These are phyloP conservation scores for Otolemur garnettii DNA, from an alignment of 2,113 vertebrate species.

Conservation along the genomic window DNA sequence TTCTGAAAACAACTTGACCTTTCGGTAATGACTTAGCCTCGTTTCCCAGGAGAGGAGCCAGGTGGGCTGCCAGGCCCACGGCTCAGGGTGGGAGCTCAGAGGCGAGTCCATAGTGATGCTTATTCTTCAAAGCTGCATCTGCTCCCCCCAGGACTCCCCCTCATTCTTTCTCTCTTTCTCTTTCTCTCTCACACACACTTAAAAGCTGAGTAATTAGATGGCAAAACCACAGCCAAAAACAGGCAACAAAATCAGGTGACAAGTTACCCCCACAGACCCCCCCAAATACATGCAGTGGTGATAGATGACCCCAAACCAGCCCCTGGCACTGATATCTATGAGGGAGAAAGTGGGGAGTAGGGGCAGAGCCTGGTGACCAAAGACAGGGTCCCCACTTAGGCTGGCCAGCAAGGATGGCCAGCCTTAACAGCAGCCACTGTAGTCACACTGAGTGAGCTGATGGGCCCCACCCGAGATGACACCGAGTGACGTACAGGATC, in stretches of 20 bases:
- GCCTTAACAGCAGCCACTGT: background rate
- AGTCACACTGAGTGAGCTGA: rapidly evolving
- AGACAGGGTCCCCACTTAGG: too few relatives aligned
- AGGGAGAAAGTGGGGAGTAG: background rate
- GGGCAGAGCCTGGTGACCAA: rapidly evolving
- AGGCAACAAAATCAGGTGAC: background rate
- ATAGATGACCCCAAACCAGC: background rate
- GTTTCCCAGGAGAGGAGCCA: background rate
- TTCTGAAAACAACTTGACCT: conserved; percentile 48
- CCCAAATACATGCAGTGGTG: background rate
- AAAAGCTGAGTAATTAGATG: too few relatives aligned
- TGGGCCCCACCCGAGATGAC: background rate
- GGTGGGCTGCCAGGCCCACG: background rate
- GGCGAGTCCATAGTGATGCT: background rate
- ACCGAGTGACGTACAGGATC: background rate
- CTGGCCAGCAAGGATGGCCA: rapidly evolving
- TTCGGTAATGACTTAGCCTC: background rate
- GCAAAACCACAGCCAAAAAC: background rate
- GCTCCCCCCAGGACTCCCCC: background rate
- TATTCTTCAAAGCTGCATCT: background rate
- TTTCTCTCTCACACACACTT: background rate
- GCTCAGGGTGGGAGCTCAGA: background rate
- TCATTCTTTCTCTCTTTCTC: too few relatives aligned
- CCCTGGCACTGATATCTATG: background rate
- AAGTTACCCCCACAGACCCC: background rate